phyloP scores from a whole-genome alignment of 1,140 invertebrate genomes.

The Telenomus remus region DNA sequence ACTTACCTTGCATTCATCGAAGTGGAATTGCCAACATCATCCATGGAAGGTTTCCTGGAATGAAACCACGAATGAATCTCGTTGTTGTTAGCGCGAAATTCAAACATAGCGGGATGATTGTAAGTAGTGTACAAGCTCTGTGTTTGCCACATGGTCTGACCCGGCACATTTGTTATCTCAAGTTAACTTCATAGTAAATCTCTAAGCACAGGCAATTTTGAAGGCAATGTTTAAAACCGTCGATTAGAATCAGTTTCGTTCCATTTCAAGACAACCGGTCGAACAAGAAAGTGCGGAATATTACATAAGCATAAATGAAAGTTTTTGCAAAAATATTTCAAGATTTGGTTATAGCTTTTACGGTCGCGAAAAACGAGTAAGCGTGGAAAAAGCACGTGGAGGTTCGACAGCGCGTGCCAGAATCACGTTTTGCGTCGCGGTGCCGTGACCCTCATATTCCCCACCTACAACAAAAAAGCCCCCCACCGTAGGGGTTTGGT shows the following conservation, averaged over 20 bases:
- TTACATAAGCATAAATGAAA: constrained; percentile 26
- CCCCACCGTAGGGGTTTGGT: constrained; percentile 61
- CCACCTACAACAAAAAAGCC: constrained; percentile 45
- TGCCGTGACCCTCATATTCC: constrained; percentile 59
- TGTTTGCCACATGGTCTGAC: constrained; percentile 70
- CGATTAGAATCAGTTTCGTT: too few relatives aligned
- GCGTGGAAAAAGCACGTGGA: constrained; percentile 38
- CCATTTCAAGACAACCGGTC: constrained; percentile 9
- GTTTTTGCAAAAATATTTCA: constrained; percentile 38
- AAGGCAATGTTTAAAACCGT: constrained; percentile 12
- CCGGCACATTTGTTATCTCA: constrained; percentile 62
- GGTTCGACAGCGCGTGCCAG: constrained; percentile 63
- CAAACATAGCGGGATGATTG: constrained; percentile 71
- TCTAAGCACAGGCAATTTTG: too few relatives aligned
- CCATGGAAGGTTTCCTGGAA: constrained; percentile 84
- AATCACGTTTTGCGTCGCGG: constrained; percentile 63
- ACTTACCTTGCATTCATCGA: constrained; percentile 85
- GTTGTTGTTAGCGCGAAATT: constrained; percentile 71
- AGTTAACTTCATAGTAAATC: too few relatives aligned
- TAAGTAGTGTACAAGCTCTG: constrained; percentile 61
- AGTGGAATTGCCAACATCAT: constrained; percentile 81
- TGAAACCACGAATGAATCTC: constrained; percentile 76
- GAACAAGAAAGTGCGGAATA: constrained; percentile 31
- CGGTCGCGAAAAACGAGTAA: too few relatives aligned
- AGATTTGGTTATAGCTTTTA: too few relatives aligned